A percentile compares a stretch with the other conserved stretches of the same genome.
Conservation (phyloP, 2,113 vertebrate genomes). For the Caloenas nicobarica region DNA sequence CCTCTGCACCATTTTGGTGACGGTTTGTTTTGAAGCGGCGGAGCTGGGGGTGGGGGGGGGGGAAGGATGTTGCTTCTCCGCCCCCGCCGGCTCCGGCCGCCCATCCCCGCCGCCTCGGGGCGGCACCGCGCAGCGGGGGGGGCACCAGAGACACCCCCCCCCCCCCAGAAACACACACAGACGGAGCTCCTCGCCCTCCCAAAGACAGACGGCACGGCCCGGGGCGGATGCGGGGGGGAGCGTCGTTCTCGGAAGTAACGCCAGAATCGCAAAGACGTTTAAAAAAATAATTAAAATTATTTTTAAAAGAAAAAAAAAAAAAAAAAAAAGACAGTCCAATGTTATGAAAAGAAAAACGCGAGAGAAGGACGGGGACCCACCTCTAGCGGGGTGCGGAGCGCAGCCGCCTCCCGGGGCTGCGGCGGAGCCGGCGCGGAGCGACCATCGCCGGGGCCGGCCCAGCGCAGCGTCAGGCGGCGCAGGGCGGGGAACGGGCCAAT, state of each 20-base stretch:
- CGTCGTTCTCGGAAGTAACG: background rate
- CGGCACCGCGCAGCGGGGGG: background rate
- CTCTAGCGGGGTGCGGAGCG: background rate
- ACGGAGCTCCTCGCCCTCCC: background rate
- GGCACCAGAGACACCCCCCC: background rate
- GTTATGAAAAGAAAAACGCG: background rate
- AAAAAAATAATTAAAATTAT: background rate
- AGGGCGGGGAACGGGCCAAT: background rate
- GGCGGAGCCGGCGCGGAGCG: background rate
- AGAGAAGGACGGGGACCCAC: background rate
- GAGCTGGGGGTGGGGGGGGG: background rate
- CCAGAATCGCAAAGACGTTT: background rate
- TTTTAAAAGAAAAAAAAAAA: background rate
- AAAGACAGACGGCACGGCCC: background rate
- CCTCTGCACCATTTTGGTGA: conserved; percentile 26
- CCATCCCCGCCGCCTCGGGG: background rate
- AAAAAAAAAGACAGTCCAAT: background rate
- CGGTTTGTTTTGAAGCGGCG: background rate
- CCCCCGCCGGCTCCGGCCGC: background rate
- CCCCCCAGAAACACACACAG: too few species aligned
- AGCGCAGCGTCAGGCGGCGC: background rate
- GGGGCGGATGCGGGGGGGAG: too few species aligned
- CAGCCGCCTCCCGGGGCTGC: background rate
- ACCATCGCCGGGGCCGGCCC: background rate
- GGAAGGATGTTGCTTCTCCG: background rate